Evolutionary conservation across 2,797 vertebrate species (phyloP).

Genomic region (Platyrinchus mystaceus): DNA sequence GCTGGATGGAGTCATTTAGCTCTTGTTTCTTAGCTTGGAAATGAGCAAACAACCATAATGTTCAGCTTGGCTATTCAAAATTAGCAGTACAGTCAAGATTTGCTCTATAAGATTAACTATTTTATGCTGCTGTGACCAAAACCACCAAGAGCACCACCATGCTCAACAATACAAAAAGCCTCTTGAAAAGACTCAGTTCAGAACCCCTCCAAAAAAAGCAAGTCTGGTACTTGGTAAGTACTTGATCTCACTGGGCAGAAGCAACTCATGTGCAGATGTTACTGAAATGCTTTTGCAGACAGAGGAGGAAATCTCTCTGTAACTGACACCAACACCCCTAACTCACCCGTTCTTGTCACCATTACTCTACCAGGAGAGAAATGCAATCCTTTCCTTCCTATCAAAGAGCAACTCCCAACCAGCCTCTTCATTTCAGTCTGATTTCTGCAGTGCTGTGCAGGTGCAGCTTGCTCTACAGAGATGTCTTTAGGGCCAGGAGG

Average conservation of each 20-base stretch:
- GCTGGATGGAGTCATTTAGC: not conserved
- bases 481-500: not conserved
- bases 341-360: not conserved
- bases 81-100: not conserved
- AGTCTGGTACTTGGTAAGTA: not conserved
- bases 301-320: not conserved
- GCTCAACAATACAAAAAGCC: not conserved
- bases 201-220: not conserved
- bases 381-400: not conserved
- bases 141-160: not conserved
- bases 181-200: not conserved
- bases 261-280: not conserved
- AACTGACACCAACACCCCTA: not conserved
- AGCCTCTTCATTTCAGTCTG: fast-evolving
- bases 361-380: not conserved
- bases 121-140: not conserved
- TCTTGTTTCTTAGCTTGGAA: not conserved
- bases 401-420: not conserved
- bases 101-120: not conserved
- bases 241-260: not conserved
- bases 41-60: not conserved
- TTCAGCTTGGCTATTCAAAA: not conserved
- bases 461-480: not conserved
- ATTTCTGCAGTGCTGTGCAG: not conserved
- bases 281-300: not conserved